phyloP scores from a whole-genome alignment of 2,888 invertebrate genomes.

The Athripsodes cinereus region DNA sequence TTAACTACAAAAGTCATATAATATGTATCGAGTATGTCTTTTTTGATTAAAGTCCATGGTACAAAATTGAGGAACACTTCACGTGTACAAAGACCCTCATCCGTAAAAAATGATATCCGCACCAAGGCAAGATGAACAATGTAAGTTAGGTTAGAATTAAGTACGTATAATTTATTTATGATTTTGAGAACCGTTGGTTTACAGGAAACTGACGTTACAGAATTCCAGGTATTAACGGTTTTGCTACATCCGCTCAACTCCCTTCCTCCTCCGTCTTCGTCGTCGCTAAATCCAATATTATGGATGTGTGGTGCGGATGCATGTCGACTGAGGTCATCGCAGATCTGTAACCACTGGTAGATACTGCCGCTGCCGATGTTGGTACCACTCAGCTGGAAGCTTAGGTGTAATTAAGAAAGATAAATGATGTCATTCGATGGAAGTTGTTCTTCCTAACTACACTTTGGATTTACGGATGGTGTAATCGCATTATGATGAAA shows the following conservation, averaged over 20 bases:
- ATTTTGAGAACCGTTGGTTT: no score
- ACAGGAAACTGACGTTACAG: not conserved
- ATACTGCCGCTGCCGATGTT: not conserved
- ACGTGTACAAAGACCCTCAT: no score
- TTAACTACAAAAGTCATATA: no score
- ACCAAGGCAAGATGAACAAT: no score
- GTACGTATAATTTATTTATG: no score
- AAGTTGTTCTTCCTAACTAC: not conserved
- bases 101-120: no score
- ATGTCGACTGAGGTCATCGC: not conserved
- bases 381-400: not conserved
- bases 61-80: no score
- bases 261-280: not conserved
- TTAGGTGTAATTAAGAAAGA: not conserved
- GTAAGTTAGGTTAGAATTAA: no score
- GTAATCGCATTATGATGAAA: no score
- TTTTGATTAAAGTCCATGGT: no score
- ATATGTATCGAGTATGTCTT: no score
- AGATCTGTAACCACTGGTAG: no score
- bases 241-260: not conserved
- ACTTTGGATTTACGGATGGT: not conserved
- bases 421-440: not conserved
- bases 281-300: not conserved
- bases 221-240: not conserved
- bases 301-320: not conserved